These are phyloP conservation scores for Cataglyphis rosenhaueri DNA, from an alignment of 2,888 invertebrate species.

Conservation along the genomic window DNA sequence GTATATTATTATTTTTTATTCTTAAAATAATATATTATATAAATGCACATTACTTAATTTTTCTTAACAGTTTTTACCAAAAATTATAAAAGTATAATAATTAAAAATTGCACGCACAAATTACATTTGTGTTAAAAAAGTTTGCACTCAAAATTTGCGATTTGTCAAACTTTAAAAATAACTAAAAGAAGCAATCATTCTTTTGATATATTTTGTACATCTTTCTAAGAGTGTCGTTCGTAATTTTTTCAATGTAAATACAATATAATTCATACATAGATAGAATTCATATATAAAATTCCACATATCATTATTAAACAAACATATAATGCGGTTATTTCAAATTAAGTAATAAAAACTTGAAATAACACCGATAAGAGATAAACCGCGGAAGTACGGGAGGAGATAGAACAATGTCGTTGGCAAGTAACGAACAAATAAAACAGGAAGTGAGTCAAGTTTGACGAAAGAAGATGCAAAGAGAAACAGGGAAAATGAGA, in stretches of 20 bases:
- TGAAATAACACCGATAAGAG: slow-evolving; percentile 39
- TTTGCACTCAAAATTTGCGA: neutral
- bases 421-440: slow-evolving; percentile 31
- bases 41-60: neutral
- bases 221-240: neutral
- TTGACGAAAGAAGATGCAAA: slow-evolving; percentile 32
- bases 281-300: neutral
- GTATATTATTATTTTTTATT: neutral
- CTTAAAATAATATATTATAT: neutral
- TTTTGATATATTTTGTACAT: neutral
- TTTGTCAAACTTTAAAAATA: neutral
- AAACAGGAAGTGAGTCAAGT: slow-evolving; percentile 19
- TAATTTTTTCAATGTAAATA: neutral
- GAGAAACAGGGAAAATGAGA: slow-evolving; percentile 53
- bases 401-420: slow-evolving; percentile 9
- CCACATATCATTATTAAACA: neutral
- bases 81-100: neutral
- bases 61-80: neutral
- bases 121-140: neutral
- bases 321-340: slow-evolving; percentile 15
- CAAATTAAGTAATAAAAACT: slow-evolving; percentile 33
- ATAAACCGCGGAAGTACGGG: slow-evolving; percentile 18
- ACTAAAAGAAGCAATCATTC: neutral
- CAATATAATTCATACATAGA: neutral
- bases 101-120: neutral